phyloP scores from a whole-genome alignment of 2,888 invertebrate genomes.

The Caenorhabditis drosophilae region DNA sequence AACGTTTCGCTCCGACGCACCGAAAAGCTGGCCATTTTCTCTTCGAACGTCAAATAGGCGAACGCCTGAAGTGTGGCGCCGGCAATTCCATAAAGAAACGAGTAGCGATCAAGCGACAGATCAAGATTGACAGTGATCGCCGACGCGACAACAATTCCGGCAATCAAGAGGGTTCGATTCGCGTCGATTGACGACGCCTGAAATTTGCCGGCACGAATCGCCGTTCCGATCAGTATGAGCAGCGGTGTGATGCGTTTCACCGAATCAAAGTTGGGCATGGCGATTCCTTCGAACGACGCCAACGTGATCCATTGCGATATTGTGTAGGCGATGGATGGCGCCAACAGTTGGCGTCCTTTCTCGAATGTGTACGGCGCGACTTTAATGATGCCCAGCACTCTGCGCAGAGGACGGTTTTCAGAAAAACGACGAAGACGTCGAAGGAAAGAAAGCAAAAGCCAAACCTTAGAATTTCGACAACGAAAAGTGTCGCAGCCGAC shows the following conservation, averaged over 20 bases:
- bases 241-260: slow-evolving; percentile 70
- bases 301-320: slow-evolving; percentile 72
- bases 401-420: too few species aligned
- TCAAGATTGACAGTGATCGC: slow-evolving; percentile 59
- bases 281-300: slow-evolving; percentile 73
- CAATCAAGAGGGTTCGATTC: slow-evolving; percentile 29
- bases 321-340: slow-evolving; percentile 71
- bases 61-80: slow-evolving; percentile 52
- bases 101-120: slow-evolving; percentile 58
- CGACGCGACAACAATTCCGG: slow-evolving; percentile 45
- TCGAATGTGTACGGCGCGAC: slow-evolving; percentile 70
- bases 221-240: slow-evolving; percentile 30
- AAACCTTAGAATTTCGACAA: slow-evolving; percentile 69
- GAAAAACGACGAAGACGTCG: neutral
- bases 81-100: slow-evolving; percentile 56
- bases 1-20: slow-evolving; percentile 4
- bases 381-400: slow-evolving; percentile 62
- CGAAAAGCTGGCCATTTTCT: slow-evolving; percentile 32
- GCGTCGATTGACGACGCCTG: slow-evolving; percentile 26
- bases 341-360: slow-evolving; percentile 70
- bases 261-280: slow-evolving; percentile 73
- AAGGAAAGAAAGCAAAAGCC: neutral
- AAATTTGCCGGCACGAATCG: too few species aligned
- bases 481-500: slow-evolving; percentile 71
- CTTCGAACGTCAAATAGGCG: slow-evolving; percentile 45